Evolutionary conservation across 2,797 vertebrate species (phyloP).

Genomic region (Chanos chanos): DNA sequence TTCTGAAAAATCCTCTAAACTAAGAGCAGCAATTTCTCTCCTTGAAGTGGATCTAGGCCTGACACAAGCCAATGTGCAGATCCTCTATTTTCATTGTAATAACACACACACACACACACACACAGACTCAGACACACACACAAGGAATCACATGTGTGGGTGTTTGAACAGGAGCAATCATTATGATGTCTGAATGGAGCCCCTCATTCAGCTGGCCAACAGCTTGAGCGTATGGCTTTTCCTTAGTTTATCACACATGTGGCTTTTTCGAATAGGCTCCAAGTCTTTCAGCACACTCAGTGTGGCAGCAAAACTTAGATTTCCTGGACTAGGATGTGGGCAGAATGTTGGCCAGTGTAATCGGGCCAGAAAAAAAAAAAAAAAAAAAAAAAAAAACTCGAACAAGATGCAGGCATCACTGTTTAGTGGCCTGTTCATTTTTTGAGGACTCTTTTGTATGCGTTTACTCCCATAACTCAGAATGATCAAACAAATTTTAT

Average conservation of each 20-base stretch:
- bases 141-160: slow-evolving; percentile 64
- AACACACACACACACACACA: slow-evolving; percentile 51
- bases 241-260: slow-evolving; percentile 58
- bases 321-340: slow-evolving; percentile 68
- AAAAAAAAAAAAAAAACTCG: too few species aligned
- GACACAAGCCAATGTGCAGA: slow-evolving; percentile 53
- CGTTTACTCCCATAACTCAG: not conserved
- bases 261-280: slow-evolving; percentile 56
- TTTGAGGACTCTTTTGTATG: not conserved
- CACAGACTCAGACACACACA: slow-evolving; percentile 56
- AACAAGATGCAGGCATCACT: slow-evolving; percentile 54
- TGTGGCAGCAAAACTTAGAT: slow-evolving; percentile 56
- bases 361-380: slow-evolving; percentile 48
- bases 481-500: too few species aligned
- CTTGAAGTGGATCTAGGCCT: slow-evolving; percentile 41
- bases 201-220: slow-evolving; percentile 64
- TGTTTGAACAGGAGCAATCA: slow-evolving; percentile 62
- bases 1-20: slow-evolving; percentile 41
- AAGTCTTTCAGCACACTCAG: slow-evolving; percentile 54
- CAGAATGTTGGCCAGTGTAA: slow-evolving; percentile 55
- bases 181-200: slow-evolving; percentile 70
- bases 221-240: slow-evolving; percentile 64
- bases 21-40: slow-evolving; percentile 21
- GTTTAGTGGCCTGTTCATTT: slow-evolving; percentile 58
- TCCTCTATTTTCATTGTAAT: too few species aligned